phyloP scores from a whole-genome alignment of 2,113 vertebrate genomes.

The Callorhinus ursinus region DNA sequence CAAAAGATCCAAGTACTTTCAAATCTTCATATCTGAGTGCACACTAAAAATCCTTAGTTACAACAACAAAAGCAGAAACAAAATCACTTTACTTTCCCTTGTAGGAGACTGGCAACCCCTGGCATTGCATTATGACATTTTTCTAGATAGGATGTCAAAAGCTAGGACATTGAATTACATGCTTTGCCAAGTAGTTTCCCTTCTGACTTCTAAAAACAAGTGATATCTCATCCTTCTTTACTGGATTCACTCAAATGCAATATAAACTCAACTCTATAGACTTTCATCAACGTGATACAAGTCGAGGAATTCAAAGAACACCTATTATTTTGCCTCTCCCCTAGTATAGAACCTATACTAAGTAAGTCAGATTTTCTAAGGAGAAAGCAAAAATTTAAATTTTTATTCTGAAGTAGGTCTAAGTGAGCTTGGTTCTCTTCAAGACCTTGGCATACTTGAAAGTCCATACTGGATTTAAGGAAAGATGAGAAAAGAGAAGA shows the following conservation, averaged over 20 bases:
- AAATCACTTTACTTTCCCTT: conserved; percentile 50
- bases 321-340: not conserved
- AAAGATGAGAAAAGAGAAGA: not conserved
- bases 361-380: conserved; percentile 36
- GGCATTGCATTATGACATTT: conserved; percentile 69
- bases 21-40: conserved; percentile 58
- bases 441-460: not conserved
- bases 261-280: not conserved
- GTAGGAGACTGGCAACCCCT: conserved; percentile 59
- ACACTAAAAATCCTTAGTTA: conserved; percentile 22
- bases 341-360: not conserved
- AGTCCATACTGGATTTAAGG: not conserved
- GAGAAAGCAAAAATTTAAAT: not conserved
- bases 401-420: not conserved
- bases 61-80: not conserved
- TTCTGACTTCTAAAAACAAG: conserved; percentile 66
- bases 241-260: conserved; percentile 45
- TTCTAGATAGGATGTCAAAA: conserved; percentile 67
- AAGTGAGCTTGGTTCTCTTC: not conserved
- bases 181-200: conserved; percentile 60
- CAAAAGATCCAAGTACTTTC: conserved; percentile 48
- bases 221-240: conserved; percentile 31
- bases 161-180: conserved; percentile 58
- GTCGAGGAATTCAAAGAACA: conserved; percentile 24
- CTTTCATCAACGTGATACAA: conserved; percentile 48